These are phyloP conservation scores for Emydocephalus ijimae DNA, from an alignment of 2,113 vertebrate genomes.

Conservation along the genomic window DNA sequence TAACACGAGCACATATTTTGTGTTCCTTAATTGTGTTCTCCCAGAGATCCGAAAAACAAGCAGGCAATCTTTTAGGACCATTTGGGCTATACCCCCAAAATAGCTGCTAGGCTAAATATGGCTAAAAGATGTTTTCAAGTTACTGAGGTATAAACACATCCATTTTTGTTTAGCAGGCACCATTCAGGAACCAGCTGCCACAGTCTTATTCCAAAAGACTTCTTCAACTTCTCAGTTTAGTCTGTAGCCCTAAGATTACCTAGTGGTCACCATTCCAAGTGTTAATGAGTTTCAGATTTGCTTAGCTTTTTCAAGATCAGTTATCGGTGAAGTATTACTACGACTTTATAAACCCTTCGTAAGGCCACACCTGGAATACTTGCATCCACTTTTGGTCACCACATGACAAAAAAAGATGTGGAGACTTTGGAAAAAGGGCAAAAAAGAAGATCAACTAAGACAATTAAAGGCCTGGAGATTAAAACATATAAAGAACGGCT, in stretches of 20 bases:
- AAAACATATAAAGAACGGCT: no score
- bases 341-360: no score
- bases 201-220: not conserved
- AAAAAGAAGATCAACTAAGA: no score
- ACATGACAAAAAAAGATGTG: no score
- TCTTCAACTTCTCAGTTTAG: not conserved
- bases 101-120: not conserved
- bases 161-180: not conserved
- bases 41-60: not conserved
- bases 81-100: not conserved
- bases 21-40: not conserved
- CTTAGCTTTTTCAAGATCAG: not conserved
- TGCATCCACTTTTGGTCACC: no score
- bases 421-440: no score
- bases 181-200: not conserved
- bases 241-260: not conserved
- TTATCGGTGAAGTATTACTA: not conserved
- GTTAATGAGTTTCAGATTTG: not conserved
- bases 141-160: not conserved
- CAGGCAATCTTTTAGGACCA: not conserved
- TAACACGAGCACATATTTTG: not conserved
- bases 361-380: no score
- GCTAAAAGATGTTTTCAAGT: not conserved
- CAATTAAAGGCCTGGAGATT: no score
- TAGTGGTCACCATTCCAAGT: not conserved